A percentile compares a stretch with the other conserved stretches of the same genome.
These are phyloP conservation scores for Dryocosmus kuriphilus DNA, from an alignment of 2,888 invertebrate species.

Conservation along the genomic window DNA sequence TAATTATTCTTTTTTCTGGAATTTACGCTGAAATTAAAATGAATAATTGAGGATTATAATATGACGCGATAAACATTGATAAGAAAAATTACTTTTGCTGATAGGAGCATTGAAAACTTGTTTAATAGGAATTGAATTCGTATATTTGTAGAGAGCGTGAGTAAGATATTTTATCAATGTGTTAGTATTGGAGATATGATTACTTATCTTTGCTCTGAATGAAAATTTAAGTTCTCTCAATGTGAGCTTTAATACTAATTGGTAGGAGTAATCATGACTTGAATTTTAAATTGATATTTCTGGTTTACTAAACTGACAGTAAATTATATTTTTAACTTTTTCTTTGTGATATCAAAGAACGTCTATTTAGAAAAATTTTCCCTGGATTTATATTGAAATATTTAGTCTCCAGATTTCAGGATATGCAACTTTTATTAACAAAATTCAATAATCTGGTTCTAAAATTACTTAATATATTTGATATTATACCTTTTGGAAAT, in stretches of 20 bases:
- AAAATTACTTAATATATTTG: neutral
- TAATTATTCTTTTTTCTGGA: neutral
- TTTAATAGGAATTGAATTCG: neutral
- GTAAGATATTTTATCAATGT: neutral
- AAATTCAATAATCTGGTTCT: neutral
- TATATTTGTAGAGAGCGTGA: neutral
- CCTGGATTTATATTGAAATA: neutral
- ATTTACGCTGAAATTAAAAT: neutral
- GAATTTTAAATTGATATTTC: neutral
- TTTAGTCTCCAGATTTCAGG: conserved; percentile 21
- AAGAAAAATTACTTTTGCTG: neutral
- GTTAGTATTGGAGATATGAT: neutral
- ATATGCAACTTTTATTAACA: neutral
- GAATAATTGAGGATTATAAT: neutral
- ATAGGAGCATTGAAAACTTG: neutral
- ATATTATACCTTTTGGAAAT: neutral
- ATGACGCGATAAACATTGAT: neutral
- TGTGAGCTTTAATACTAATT: neutral
- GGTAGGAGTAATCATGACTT: neutral
- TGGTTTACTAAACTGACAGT: neutral
- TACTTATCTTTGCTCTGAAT: neutral
- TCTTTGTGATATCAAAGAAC: neutral
- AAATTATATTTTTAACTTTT: too few species aligned
- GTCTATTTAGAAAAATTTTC: too few species aligned
- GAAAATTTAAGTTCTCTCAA: neutral